Evolutionary conservation across 2,797 vertebrate genomes (phyloP).

Genomic region (Australoheros facetus): DNA sequence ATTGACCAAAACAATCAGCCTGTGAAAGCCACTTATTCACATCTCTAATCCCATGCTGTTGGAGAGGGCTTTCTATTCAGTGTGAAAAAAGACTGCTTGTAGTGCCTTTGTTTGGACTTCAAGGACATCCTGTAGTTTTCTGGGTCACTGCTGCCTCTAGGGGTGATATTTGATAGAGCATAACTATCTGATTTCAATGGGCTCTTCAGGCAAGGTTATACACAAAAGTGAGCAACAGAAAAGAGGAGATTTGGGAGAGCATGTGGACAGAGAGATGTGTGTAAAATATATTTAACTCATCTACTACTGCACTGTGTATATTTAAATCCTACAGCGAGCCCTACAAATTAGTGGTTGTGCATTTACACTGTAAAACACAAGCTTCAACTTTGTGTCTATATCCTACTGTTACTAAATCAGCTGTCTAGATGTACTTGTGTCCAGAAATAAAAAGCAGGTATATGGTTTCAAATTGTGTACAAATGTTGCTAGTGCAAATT

Average conservation of each 20-base stretch:
- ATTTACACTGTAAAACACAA: background rate
- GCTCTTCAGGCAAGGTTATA: slow-evolving; percentile 65
- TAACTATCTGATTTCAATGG: slow-evolving; percentile 60
- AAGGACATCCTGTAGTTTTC: slow-evolving; percentile 61
- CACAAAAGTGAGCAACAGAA: slow-evolving; percentile 39
- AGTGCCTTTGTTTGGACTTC: slow-evolving; percentile 63
- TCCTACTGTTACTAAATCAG: background rate
- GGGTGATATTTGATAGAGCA: slow-evolving; percentile 54
- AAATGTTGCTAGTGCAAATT: background rate
- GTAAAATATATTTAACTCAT: slow-evolving; percentile 14
- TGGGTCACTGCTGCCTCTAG: slow-evolving; percentile 54
- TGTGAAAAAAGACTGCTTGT: background rate
- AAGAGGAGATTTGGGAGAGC: slow-evolving; percentile 11
- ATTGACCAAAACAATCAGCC: slow-evolving; percentile 22
- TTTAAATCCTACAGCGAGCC: background rate
- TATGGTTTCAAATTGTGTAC: background rate
- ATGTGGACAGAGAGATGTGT: background rate
- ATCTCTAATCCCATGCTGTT: background rate
- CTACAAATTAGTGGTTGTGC: background rate
- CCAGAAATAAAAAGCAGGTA: background rate
- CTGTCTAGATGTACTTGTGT: background rate
- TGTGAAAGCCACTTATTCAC: background rate
- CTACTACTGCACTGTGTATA: background rate
- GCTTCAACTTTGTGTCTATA: background rate
- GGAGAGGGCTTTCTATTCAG: slow-evolving; percentile 16